Evolutionary conservation across 1,140 invertebrate species (phyloP), one percentile per base, ranked within the genome.

Genomic region (Drosophila subobscura): DNA sequence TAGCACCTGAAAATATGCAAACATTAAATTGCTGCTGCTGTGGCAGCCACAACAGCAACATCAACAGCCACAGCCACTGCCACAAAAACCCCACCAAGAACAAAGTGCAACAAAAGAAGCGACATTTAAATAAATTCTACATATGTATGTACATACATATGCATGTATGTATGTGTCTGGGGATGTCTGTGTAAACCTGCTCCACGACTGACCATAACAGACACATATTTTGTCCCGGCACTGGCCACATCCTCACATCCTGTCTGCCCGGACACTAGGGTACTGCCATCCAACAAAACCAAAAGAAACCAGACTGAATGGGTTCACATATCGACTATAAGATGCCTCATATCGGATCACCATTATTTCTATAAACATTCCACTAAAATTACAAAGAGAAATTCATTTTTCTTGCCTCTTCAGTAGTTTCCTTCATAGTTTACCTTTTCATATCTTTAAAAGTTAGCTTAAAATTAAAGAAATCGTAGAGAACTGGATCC

Each of bases 1-100:
- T 91, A 91, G 81, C 89, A 91, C 89, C 89, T 91, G 89, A 91
- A 91, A 91, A 91, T 91, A 91, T 91, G 89, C 85, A 91, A 89
- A 89, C 86, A 91, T 91, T 91, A 91, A 89, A 88, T 88, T 79
- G 83, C 56, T 76, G 70, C 67, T 73, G 68, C 79, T 37, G 33
- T 37, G 68, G 72, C 73, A 67, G 53, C 29, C 47, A 56, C 37
- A 76, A 46, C 44, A 60, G 53, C 65, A 73, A 65, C 53, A 73
- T 33, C 45, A 6, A 45, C 8, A 44, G 10, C n/a, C 1, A 47
- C 5, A 45, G 3, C 42, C 0, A 16, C 53, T 10, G 29, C 29
- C 8, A 33, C 29, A 37, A 27, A 27, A 27, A 5, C 25, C 25
- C 25, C 25, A 60, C 50, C 33, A 65, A 53, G 58, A 72, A 61